A percentile compares a stretch with the other conserved stretches of the same genome.
phyloP scores from a whole-genome alignment of 2,797 vertebrate species.

The Alfaro cultratus region DNA sequence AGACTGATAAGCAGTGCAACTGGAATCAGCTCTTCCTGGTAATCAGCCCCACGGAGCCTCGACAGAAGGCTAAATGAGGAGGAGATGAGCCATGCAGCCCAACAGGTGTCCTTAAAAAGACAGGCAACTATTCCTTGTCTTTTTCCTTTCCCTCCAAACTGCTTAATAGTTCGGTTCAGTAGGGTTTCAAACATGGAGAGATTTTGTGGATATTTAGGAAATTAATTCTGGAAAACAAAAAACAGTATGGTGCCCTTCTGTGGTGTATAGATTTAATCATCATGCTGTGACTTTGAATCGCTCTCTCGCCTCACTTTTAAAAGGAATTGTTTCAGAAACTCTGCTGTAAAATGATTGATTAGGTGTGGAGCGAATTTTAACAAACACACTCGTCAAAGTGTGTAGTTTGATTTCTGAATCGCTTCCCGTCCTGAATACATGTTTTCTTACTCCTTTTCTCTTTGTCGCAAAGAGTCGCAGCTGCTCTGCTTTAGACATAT shows the following conservation, averaged over 20 bases:
- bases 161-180: slow-evolving; percentile 48
- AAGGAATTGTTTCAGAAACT: slow-evolving; percentile 62
- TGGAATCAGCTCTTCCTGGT: slow-evolving; percentile 77
- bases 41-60: slow-evolving; percentile 80
- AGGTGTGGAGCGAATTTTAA: slow-evolving; percentile 34
- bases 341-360: slow-evolving; percentile 61
- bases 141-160: slow-evolving; percentile 34
- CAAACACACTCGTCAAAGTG: slow-evolving; percentile 59
- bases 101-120: slow-evolving; percentile 81
- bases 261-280: slow-evolving; percentile 63
- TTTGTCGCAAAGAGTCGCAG: slow-evolving; percentile 42
- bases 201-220: slow-evolving; percentile 54
- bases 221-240: slow-evolving; percentile 24
- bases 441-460: slow-evolving; percentile 29
- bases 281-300: slow-evolving; percentile 50
- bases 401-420: slow-evolving; percentile 60
- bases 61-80: slow-evolving; percentile 81
- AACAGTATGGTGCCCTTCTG: slow-evolving; percentile 23
- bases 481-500: slow-evolving; percentile 66
- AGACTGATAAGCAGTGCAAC: slow-evolving; percentile 80
- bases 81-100: slow-evolving; percentile 79
- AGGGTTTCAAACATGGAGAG: slow-evolving; percentile 38
- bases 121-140: slow-evolving; percentile 57
- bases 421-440: slow-evolving; percentile 37
- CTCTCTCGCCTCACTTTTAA: slow-evolving; percentile 46